Evolutionary conservation across 2,797 vertebrate genomes (phyloP), one percentile per base, ranked within the genome.

Genomic region (Sebastes trivittatus): DNA sequence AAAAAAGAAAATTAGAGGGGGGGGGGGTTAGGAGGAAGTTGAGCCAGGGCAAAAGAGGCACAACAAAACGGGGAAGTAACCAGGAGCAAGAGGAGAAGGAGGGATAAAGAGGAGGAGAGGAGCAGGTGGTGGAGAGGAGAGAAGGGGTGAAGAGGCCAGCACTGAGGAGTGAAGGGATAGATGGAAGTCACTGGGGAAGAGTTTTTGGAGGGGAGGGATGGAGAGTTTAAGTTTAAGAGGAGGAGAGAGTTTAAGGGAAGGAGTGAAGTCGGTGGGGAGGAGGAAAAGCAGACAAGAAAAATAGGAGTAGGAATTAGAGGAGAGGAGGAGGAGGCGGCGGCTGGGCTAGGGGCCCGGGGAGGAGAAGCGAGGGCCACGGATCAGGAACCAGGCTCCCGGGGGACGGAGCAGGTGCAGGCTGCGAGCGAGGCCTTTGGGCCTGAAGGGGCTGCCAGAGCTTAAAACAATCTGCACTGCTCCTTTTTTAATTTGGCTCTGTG

Each of bases 371-470:
- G 89, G 91, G 97, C 97, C 97, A 97, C 95, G 98, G 97, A 98
- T 98, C 97, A 98, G 97, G 97, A 97, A 97, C 96, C 96, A 83
- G 86, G 92, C 94, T 98, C 97, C 97, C 97, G 84, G 91, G 98
- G 97, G 97, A 97, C 92, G 96, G 97, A 98, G 98, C 98, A 99
- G 98, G 98, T 99, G 98, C 97, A 96, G 96, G 96, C 97, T 99
- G 96, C 93, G 94, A 98, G 97, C 97, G 93, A 98, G 97, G 97
- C 97, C 97, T 97, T 97, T 96, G 96, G 97, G 97, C 97, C 97
- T 96, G 96, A 95, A 96, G 97, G 97, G 96, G 96, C 97, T 98
- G 96, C 97, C 96, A 97, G 94, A 95, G 98, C 97, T 97, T 98
- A 97, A 98, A 98, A 98, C 97, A 98, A 98, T 98, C 97, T 97